Percentiles rank a stretch among this genome's conserved stretches.
These are phyloP conservation scores for Cataglyphis livida DNA, from an alignment of 2,888 invertebrate species.

Conservation along the genomic window DNA sequence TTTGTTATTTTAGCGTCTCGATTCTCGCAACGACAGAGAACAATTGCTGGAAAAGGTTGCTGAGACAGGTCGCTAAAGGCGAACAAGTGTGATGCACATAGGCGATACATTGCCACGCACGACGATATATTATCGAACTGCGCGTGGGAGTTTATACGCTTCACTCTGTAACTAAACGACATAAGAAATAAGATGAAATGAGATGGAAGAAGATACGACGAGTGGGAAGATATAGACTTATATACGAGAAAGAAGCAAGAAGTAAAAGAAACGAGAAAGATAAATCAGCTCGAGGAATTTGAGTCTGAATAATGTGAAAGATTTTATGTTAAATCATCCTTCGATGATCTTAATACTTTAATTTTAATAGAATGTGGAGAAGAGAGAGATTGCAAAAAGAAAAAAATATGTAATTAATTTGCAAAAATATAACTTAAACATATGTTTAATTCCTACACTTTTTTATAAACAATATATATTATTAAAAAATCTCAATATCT, in stretches of 20 bases:
- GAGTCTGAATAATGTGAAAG: background rate
- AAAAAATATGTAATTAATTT: background rate
- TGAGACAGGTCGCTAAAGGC: background rate
- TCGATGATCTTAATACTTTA: background rate
- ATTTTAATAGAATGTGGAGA: background rate
- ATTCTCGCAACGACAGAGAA: background rate
- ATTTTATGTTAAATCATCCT: background rate
- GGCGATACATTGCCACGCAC: background rate
- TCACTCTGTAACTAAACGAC: constrained; percentile 59
- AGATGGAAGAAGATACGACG: constrained; percentile 9
- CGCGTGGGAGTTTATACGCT: constrained; percentile 74
- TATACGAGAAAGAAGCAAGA: constrained; percentile 9
- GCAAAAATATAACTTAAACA: background rate
- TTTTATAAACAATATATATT: background rate
- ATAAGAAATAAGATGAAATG: constrained; percentile 44
- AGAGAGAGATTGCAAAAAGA: background rate
- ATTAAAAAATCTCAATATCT: background rate
- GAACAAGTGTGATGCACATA: background rate
- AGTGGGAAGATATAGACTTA: background rate
- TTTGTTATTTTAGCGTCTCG: background rate
- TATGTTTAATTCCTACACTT: background rate
- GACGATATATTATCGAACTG: constrained; percentile 68
- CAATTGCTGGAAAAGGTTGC: constrained; percentile 24
- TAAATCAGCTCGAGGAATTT: background rate
- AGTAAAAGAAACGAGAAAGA: background rate